phyloP scores from a whole-genome alignment of 1,140 invertebrate genomes.

The Drosophila subpulchrella region DNA sequence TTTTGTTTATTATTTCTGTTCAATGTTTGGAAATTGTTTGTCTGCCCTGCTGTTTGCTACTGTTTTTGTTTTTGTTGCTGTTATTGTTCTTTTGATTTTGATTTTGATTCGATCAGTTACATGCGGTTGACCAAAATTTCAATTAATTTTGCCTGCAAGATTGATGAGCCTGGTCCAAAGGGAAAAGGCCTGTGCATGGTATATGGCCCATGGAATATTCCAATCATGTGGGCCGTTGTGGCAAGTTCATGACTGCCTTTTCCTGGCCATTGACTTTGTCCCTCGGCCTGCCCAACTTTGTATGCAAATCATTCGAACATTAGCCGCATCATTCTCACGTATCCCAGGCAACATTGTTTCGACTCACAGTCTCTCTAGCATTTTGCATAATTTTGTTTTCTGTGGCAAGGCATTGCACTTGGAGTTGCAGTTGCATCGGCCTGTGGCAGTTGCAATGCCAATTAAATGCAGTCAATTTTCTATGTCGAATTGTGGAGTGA shows the following conservation, averaged over 20 bases:
- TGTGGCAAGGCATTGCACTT: conserved; percentile 59
- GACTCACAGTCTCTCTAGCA: conserved; percentile 1
- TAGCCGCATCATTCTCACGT: conserved; percentile 62
- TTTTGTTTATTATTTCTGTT: conserved; percentile 75
- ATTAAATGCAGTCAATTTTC: conserved; percentile 75
- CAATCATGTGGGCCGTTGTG: neutral
- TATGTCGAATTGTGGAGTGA: conserved; percentile 49
- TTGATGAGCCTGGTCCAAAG: conserved; percentile 26
- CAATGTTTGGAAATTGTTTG: conserved; percentile 81
- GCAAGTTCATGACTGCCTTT: conserved; percentile 42
- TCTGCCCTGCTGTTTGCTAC: conserved; percentile 44
- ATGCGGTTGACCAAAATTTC: conserved; percentile 62
- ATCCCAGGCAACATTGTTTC: conserved; percentile 21
- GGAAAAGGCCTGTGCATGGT: conserved; percentile 2
- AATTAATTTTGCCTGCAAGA: conserved; percentile 53
- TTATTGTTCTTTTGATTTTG: conserved; percentile 29
- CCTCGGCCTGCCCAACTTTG: conserved; percentile 39
- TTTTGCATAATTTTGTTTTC: conserved; percentile 70
- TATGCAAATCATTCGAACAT: conserved; percentile 72
- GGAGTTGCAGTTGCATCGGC: conserved; percentile 28
- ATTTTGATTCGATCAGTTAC: conserved; percentile 51
- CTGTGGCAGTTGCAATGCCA: conserved; percentile 50
- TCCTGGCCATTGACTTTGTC: conserved; percentile 66
- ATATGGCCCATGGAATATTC: neutral
- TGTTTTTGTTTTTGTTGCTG: conserved; percentile 39